phyloP scores from a whole-genome alignment of 2,888 invertebrate species.

The Drosophila algonquin region DNA sequence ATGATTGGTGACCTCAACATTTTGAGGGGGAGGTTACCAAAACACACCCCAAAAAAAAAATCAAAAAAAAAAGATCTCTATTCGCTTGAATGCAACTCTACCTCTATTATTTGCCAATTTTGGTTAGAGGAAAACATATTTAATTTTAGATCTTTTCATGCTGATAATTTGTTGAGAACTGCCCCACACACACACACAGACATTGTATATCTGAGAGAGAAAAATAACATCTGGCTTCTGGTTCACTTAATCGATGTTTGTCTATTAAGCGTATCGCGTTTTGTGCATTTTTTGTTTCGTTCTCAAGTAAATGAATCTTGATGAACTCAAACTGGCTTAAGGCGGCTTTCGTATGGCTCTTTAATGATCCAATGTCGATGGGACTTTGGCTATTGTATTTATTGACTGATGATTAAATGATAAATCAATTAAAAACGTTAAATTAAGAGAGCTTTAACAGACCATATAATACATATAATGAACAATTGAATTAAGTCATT shows the following conservation, averaged over 20 bases:
- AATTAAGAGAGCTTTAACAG: slow-evolving; percentile 16
- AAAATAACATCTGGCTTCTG: slow-evolving; percentile 39
- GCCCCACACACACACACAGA: slow-evolving; percentile 22
- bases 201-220: slow-evolving; percentile 4
- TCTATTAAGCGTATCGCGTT: slow-evolving; percentile 41
- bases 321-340: slow-evolving; percentile 41
- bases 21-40: slow-evolving; percentile 46
- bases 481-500: slow-evolving; percentile 11
- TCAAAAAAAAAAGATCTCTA: slow-evolving; percentile 24
- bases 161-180: slow-evolving; percentile 61
- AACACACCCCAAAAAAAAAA: slow-evolving; percentile 33
- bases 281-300: slow-evolving; percentile 36
- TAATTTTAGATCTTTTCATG: slow-evolving; percentile 63
- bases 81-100: slow-evolving; percentile 73
- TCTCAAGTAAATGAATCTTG: slow-evolving; percentile 36
- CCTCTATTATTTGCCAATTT: slow-evolving; percentile 56
- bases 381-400: slow-evolving; percentile 16
- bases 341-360: slow-evolving; percentile 9
- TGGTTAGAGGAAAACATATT: slow-evolving; percentile 53
- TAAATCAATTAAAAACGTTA: slow-evolving; percentile 14
- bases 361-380: slow-evolving; percentile 16
- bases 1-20: slow-evolving; percentile 45
- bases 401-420: slow-evolving; percentile 30
- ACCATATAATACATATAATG: background rate
- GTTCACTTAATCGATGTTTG: slow-evolving; percentile 35